Percentiles rank a stretch among this genome's conserved stretches.
Evolutionary conservation across 2,113 vertebrate species (phyloP).

Genomic region (Thalassoma bifasciatum): DNA sequence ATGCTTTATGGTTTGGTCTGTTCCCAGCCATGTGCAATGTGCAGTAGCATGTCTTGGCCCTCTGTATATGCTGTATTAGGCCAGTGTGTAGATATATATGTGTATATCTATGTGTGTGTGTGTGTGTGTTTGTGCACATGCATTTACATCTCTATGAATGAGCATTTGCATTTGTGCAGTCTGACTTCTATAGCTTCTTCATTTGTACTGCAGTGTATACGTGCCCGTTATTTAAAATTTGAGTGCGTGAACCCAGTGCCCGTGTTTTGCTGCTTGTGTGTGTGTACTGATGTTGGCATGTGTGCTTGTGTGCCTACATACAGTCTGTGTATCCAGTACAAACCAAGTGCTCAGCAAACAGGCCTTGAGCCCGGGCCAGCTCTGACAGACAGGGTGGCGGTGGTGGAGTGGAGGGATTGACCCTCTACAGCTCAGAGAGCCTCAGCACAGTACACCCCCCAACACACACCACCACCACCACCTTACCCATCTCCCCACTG

Average conservation of each 20-base stretch:
- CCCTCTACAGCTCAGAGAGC: conserved; percentile 71
- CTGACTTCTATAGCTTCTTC: conserved; percentile 20
- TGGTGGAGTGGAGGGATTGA: conserved; percentile 67
- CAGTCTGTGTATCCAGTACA: conserved; percentile 28
- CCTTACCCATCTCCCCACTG: conserved; percentile 50
- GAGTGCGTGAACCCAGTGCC: conserved; percentile 9
- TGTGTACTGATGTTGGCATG: not conserved
- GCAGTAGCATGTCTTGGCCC: conserved; percentile 31
- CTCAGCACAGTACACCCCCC: conserved; percentile 55
- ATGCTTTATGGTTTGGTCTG: conserved; percentile 65
- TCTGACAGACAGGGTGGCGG: conserved; percentile 42
- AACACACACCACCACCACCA: conserved; percentile 16
- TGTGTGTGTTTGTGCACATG: not conserved
- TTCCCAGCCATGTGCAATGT: conserved; percentile 67
- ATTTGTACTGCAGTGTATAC: not conserved
- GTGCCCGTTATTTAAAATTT: conserved; percentile 34
- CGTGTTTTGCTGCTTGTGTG: conserved; percentile 17
- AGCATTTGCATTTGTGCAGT: conserved; percentile 31
- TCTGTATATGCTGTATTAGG: conserved; percentile 32
- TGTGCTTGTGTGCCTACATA: conserved; percentile 17
- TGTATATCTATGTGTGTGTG: not conserved
- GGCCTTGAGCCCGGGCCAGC: conserved; percentile 68
- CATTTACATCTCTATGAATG: conserved; percentile 26
- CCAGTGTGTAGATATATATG: conserved; percentile 14
- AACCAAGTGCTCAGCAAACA: conserved; percentile 40